phyloP scores from a whole-genome alignment of 2,797 vertebrate species.

The Onychomys leucogaster region DNA sequence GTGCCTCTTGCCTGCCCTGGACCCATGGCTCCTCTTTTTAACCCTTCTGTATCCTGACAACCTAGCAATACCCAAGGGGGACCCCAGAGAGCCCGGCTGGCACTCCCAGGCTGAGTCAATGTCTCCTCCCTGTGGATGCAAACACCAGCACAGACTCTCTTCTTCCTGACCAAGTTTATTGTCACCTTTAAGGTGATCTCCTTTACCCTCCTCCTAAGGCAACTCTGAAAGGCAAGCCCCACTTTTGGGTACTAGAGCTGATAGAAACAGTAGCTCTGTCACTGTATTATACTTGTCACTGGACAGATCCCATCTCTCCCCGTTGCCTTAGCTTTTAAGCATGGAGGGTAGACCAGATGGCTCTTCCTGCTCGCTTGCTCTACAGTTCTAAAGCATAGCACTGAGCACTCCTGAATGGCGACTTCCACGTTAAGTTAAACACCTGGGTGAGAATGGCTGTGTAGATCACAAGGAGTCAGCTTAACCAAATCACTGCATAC shows the following conservation, averaged over 20 bases:
- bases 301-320: not conserved
- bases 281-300: not conserved
- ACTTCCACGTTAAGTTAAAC: not conserved
- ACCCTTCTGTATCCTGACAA: not conserved
- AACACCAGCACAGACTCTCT: not conserved
- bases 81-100: no score
- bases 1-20: not conserved
- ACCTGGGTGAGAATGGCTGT: not conserved
- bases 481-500: not conserved
- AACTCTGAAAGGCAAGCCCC: not conserved
- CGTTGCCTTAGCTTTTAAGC: not conserved
- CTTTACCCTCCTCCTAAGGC: not conserved
- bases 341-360: constrained; percentile 1
- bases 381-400: not conserved
- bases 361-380: not conserved
- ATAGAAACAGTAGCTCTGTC: not conserved
- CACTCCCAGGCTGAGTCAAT: not conserved
- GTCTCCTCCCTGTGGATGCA: accelerated
- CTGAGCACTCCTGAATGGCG: not conserved
- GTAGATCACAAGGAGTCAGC: not conserved
- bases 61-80: not conserved
- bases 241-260: not conserved
- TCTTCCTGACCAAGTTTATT: no score
- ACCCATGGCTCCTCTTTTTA: not conserved
- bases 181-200: accelerated